Percentiles rank a stretch among this genome's conserved stretches.
Evolutionary conservation across 2,797 vertebrate genomes (phyloP).

Genomic region (Crax fasciolata): DNA sequence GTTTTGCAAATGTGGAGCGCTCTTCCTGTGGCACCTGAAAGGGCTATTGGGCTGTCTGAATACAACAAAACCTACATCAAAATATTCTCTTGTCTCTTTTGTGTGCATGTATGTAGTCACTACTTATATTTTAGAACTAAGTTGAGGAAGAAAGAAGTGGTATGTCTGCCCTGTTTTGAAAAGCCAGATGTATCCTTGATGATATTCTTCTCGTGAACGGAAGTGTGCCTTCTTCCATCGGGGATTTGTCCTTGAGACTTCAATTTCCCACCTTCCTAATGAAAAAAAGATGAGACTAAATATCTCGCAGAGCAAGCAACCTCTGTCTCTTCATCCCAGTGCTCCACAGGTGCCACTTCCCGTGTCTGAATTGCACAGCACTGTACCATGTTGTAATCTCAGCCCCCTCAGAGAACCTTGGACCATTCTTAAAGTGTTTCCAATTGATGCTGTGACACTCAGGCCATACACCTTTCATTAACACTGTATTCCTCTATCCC

Average conservation of each 20-base stretch:
- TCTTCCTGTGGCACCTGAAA: background rate
- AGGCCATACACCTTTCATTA: background rate
- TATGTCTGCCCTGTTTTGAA: background rate
- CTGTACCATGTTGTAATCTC: background rate
- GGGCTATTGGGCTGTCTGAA: too few relatives aligned
- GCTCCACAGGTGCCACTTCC: background rate
- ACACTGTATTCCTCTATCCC: background rate
- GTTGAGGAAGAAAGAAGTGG: background rate
- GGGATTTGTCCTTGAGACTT: background rate
- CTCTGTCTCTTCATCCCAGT: background rate
- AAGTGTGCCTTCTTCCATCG: background rate
- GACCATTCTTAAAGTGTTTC: background rate
- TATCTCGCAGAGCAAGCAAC: background rate
- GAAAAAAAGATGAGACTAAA: background rate
- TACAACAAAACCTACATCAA: background rate
- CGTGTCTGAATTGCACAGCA: background rate
- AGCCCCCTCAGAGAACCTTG: background rate
- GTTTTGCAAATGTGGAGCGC: background rate
- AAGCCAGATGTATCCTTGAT: background rate
- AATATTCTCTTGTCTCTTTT: background rate
- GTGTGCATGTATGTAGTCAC: background rate
- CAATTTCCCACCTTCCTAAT: background rate
- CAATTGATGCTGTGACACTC: background rate
- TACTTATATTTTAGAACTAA: background rate
- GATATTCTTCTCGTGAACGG: background rate